Base-by-base conservation (phyloP, 2,797 vertebrate species). In the Crocidura indochinensis region DNA sequence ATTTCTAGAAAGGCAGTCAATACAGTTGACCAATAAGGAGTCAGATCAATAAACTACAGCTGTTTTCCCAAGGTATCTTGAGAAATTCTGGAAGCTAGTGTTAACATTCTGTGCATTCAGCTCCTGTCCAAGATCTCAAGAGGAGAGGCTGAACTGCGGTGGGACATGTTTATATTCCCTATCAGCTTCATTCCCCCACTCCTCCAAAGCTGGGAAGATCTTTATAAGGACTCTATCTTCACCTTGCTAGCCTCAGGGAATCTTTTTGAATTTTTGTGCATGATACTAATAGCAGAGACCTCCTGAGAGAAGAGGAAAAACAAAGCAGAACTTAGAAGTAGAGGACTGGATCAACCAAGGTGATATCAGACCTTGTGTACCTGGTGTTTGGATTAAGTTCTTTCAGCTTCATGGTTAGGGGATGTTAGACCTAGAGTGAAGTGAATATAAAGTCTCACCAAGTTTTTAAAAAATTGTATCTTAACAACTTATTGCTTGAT, bases 51-150 rank as follows among this genome's bases (percentile, higher is more conserved):
- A 49, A 17, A 19, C 38, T 38, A 72, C 26, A 20, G 27, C 27
- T 20, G 0, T 65, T 24, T 64, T 71, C 67, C 14, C 67, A 75
- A 69, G 64, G 69, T 65, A 53, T 71, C 77, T 6, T 4, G 69
- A 87, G 75, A 46, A 22, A 0, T 87, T 81, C 62, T 47, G 71
- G 84, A 73, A 72, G 44, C 65, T 62, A 38, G 2, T 26, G 44
- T n/a, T 85, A 2, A 29, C 29, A 1, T 2, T 0, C 14, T 2
- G 6, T 8, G 26, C 4, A 8, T 15, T 19, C 4, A 1, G 10
- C 27, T 88, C 7, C 20, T 69, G 51, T 47, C 49, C 26, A 10
- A 17, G 26, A 69, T 38, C 6, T 53, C 14, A n/a, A 72, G 67
- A 47, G 51, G 22, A 29, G 76, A 51, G 6, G 10, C 9, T 15